A percentile compares a stretch with the other conserved stretches of the same genome.
Conservation (phyloP, 2,797 vertebrate species). For the Hafferia zeledoni region DNA sequence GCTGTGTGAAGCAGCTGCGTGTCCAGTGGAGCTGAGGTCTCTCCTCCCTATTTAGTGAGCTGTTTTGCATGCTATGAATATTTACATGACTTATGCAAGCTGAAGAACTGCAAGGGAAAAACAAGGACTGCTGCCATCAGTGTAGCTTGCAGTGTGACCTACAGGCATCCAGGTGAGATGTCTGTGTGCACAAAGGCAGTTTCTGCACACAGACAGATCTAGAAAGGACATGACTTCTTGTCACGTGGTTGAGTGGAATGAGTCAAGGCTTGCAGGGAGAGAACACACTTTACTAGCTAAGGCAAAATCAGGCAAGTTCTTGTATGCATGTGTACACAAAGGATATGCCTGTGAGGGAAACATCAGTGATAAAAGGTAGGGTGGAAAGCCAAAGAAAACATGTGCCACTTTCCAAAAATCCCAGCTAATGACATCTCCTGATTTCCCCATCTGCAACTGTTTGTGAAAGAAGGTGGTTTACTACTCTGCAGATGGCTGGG, state of each 20-base stretch:
- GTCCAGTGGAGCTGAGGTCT: not conserved
- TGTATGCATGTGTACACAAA: not conserved
- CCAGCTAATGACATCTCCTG: not conserved
- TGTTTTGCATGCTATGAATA: not conserved
- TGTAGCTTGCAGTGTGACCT: not conserved
- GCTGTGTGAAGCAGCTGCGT: not conserved
- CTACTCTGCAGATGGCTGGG: not conserved
- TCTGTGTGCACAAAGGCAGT: not conserved
- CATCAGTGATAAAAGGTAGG: not conserved
- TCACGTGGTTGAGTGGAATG: not conserved
- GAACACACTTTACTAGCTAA: not conserved
- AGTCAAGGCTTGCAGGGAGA: not conserved
- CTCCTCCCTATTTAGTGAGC: not conserved
- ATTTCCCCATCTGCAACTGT: not conserved
- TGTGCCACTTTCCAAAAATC: not conserved
- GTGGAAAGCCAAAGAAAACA: not conserved
- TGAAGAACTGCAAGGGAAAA: not conserved
- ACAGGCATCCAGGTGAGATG: rapidly evolving
- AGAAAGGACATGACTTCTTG: not conserved
- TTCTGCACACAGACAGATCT: not conserved
- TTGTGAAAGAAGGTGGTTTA: not conserved
- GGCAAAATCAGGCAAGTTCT: not conserved
- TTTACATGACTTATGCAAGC: not conserved
- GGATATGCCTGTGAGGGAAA: not conserved
- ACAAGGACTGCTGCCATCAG: not conserved